phyloP scores from a whole-genome alignment of 2,797 vertebrate genomes.

The Bucorvus abyssinicus region DNA sequence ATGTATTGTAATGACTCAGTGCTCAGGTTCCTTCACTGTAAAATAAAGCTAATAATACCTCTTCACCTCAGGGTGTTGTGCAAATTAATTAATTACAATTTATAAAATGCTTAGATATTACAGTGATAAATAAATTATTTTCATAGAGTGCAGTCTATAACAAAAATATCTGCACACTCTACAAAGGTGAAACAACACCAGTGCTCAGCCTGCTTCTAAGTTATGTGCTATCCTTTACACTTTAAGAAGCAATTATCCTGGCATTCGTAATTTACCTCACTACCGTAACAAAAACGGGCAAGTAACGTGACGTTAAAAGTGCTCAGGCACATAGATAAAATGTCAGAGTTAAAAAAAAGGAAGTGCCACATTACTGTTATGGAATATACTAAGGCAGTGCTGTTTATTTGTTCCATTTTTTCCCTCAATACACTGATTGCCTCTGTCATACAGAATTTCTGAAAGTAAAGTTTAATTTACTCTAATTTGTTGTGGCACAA shows the following conservation, averaged over 20 bases:
- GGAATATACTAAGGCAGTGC: too few relatives aligned
- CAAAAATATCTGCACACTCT: neutral
- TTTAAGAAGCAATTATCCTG: neutral
- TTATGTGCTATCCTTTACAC: neutral
- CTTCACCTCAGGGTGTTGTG: neutral
- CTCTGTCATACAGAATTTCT: neutral
- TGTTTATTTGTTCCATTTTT: neutral
- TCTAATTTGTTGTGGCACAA: neutral
- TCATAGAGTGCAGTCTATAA: neutral
- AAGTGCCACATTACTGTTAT: neutral
- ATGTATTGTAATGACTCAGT: neutral
- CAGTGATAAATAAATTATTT: neutral
- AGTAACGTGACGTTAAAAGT: neutral
- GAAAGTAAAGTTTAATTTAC: neutral
- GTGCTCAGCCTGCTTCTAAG: neutral
- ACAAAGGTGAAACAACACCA: neutral
- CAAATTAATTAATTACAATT: neutral
- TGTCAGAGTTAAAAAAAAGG: neutral
- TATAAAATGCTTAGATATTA: neutral
- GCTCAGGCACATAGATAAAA: neutral
- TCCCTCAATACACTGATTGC: neutral
- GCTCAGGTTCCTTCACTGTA: neutral
- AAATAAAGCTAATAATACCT: neutral
- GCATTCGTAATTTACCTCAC: neutral
- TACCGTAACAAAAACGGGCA: neutral